Evolutionary conservation across 2,888 invertebrate genomes (phyloP), one percentile per base, ranked within the genome.

Genomic region (Diachrysia chrysitis): DNA sequence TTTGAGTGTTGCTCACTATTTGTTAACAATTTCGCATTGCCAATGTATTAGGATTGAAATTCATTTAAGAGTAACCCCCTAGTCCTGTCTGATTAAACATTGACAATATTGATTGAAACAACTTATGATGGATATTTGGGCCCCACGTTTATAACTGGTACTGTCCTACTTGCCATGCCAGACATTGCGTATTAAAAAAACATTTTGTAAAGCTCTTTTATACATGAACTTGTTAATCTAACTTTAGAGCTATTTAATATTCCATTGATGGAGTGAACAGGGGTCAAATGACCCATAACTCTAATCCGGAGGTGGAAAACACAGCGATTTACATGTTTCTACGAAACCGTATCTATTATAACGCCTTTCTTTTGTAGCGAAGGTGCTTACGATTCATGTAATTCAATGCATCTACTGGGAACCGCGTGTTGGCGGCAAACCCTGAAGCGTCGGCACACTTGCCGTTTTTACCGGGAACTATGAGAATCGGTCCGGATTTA

Each of bases 271-370:
- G 82, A 82, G 87, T 84, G 83, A 85, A 85, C 85, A 71, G 84
- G 87, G 92, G 89, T 90, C 91, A 89, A 89, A 83, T 90, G 89
- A 89, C 89, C 91, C 91, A 91, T 92, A 91, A 92, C 87, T 93
- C 85, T 86, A 82, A 89, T 88, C 87, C 86, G 69, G 81, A 71
- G 81, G 85, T 86, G 86, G 88, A 90, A 89, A 89, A 85, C 75
- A 85, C 85, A 81, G 78, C 81, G 82, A 88, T 92, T 92, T 90
- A 92, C 90, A 90, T 89, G 87, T 88, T 93, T 92, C 93, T 85
- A 85, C 83, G 93, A 91, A 93, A 87, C 84, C 76, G 85, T 85
- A 83, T 88, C 86, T 87, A 90, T 84, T 84, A 85, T 82, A 84
- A 83, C 85, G 85, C 82, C 88, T 87, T 90, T 87, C 87, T 86